Percentiles rank a stretch among this genome's conserved stretches.
Conservation (phyloP, 2,113 vertebrate species). For the Hyperopisus bebe region DNA sequence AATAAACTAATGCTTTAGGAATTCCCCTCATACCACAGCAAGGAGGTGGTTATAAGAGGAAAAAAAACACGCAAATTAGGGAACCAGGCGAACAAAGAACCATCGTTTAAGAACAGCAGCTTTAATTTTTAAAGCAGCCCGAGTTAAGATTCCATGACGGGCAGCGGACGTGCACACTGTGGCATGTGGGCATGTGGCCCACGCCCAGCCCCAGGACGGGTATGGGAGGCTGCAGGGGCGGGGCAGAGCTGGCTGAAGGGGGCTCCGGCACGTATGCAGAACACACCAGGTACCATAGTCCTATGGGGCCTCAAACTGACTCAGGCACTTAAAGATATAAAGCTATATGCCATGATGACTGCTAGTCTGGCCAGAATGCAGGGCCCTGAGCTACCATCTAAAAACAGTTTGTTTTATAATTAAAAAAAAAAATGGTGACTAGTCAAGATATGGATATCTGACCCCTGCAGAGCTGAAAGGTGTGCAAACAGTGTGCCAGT, state of each 20-base stretch:
- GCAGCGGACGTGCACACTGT: background rate
- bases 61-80: background rate
- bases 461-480: background rate
- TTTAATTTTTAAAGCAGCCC: background rate
- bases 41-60: slow-evolving; percentile 19
- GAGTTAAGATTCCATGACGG: background rate
- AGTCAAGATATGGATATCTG: background rate
- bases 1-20: slow-evolving; percentile 36
- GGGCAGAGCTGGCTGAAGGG: background rate
- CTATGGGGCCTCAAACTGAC: background rate
- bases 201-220: background rate
- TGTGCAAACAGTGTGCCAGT: background rate
- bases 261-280: background rate
- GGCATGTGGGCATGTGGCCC: no score
- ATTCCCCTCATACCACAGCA: slow-evolving; percentile 28
- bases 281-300: background rate
- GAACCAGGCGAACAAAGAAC: slow-evolving; percentile 10
- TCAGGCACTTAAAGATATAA: background rate
- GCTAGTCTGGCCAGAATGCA: background rate
- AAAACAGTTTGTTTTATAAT: background rate
- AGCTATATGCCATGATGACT: background rate
- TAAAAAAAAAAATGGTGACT: background rate
- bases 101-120: background rate
- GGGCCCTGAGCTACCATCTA: background rate
- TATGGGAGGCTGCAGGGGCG: background rate